Conservation (phyloP, 2,113 vertebrate genomes). For the Epinephelus moara region DNA sequence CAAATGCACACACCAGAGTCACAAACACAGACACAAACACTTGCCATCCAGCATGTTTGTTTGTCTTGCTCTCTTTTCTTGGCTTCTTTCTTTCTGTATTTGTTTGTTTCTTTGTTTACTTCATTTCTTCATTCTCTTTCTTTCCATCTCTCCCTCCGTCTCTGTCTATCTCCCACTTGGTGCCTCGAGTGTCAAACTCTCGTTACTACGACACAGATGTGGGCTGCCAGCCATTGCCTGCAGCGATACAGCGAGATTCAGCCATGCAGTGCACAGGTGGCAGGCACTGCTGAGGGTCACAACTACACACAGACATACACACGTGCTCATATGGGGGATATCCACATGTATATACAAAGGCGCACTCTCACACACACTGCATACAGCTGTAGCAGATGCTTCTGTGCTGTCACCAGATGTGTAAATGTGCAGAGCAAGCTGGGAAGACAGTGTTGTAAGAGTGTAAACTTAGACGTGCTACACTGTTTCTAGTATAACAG, state of each 20-base stretch:
- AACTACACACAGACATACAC: slow-evolving; percentile 41
- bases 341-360: slow-evolving; percentile 42
- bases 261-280: slow-evolving; percentile 59
- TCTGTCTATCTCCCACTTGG: slow-evolving; percentile 16
- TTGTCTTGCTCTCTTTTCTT: background rate
- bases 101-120: background rate
- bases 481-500: background rate
- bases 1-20: background rate
- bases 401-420: slow-evolving; percentile 73
- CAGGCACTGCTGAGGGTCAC: slow-evolving; percentile 62
- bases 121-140: background rate
- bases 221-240: slow-evolving; percentile 64
- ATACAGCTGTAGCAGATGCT: slow-evolving; percentile 69
- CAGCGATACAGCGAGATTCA: slow-evolving; percentile 55
- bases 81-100: background rate
- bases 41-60: background rate
- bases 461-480: slow-evolving; percentile 6
- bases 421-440: slow-evolving; percentile 46
- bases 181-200: slow-evolving; percentile 40
- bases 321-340: slow-evolving; percentile 27
- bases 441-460: slow-evolving; percentile 28
- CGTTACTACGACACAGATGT: slow-evolving; percentile 66
- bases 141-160: background rate
- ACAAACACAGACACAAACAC: background rate
- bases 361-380: slow-evolving; percentile 13